Base-by-base conservation (phyloP, 2,113 vertebrate species). In the Thryonomys swinderianus region DNA sequence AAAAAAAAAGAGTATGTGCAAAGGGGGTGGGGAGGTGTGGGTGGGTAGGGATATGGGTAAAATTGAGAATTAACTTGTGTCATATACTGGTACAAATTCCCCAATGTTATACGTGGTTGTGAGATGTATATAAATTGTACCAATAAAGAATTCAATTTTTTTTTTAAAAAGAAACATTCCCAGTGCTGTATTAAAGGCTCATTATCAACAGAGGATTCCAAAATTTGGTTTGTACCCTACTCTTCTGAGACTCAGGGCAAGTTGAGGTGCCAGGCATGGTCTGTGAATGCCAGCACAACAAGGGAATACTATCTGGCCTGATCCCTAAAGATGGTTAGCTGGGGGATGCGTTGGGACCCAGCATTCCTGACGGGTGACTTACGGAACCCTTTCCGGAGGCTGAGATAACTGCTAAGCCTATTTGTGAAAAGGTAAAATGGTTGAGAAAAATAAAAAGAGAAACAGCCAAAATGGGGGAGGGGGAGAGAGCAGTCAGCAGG, bases 151-250 rank as follows among this genome's bases (percentile, higher is more conserved):
- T n/a, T n/a, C n/a, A n/a, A n/a, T n/a, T n/a, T n/a, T n/a, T n/a
- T n/a, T n/a, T n/a, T n/a, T n/a, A n/a, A n/a, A n/a, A 85, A 78
- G n/a, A 83, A n/a, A 71, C 69, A 71, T 85, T 84, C 83, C 93
- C 93, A 83, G 78, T 97, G 89, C 55, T 94, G 37, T 53, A 71
- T 53, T 53, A 76, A 90, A 61, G 59, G 55, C 32, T 95, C 88
- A 88, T 95, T 85, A 83, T 76, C 81, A 96, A 87, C 80, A 91
- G 59, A 95, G 69, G 90, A 86, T 84, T 51, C 81, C n/a, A 84
- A 89, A 84, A 51, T 93, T 95, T 93, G 66, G 87, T 93, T 94
- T 92, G 73, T 85, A 25, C 21, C 53, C n/a, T 82, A 4, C 32
- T 87, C 80, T 84, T 90, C 78, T 84, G 95, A 89, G 74, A 84